Conservation (phyloP, 1,140 invertebrate species). For the Venustaconcha ellipsiformis region DNA sequence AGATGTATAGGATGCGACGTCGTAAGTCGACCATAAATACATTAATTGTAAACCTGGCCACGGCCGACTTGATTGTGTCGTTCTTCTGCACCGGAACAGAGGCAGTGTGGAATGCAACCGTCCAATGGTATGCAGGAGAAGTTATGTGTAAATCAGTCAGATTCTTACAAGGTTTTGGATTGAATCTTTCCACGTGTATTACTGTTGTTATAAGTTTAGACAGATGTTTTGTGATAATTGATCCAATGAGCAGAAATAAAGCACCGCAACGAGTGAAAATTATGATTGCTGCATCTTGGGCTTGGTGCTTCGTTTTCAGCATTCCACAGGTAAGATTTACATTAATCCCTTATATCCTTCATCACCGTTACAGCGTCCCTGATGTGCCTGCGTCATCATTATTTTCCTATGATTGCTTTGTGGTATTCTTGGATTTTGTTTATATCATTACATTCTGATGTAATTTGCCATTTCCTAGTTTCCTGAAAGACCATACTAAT, state of each 20-base stretch:
- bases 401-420: no score
- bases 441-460: no score
- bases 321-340: conserved; percentile 81
- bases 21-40: conserved; percentile 79
- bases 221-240: conserved; percentile 81
- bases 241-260: conserved; percentile 83
- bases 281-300: conserved; percentile 75
- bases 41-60: conserved; percentile 78
- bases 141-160: conserved; percentile 84
- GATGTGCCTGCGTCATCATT: no score
- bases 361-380: no score
- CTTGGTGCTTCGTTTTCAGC: conserved; percentile 79
- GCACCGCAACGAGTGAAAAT: conserved; percentile 73
- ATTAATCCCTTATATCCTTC: not conserved
- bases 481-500: no score
- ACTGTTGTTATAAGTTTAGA: conserved; percentile 85
- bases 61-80: conserved; percentile 82
- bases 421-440: no score
- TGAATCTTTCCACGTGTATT: conserved; percentile 82
- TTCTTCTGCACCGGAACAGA: conserved; percentile 84
- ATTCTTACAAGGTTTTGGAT: conserved; percentile 75
- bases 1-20: conserved; percentile 74
- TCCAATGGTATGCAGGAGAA: conserved; percentile 84
- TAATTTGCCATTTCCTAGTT: no score
- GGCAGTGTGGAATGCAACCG: conserved; percentile 81